phyloP scores from a whole-genome alignment of 2,113 vertebrate genomes.

The Myotis davidii region DNA sequence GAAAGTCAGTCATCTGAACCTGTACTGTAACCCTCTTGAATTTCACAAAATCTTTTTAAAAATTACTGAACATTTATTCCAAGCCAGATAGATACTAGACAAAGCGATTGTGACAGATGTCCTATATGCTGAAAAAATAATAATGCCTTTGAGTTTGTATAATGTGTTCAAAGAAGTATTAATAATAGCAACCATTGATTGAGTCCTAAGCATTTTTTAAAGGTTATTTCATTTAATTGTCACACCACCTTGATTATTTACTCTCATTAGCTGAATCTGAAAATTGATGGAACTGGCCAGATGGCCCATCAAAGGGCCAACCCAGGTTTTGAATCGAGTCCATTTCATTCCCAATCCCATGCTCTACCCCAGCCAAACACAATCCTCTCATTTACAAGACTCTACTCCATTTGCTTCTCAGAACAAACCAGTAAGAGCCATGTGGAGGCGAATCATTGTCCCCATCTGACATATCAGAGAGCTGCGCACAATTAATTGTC shows the following conservation, averaged over 20 bases:
- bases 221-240: neutral
- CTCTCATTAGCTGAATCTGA: neutral
- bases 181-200: neutral
- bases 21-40: neutral
- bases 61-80: neutral
- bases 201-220: neutral
- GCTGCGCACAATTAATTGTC: neutral
- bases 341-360: neutral
- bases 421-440: neutral
- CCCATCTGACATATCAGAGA: neutral
- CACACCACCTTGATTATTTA: neutral
- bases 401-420: neutral
- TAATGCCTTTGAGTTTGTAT: neutral
- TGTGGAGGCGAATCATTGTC: neutral
- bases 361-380: neutral
- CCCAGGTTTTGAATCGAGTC: neutral
- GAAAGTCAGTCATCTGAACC: slow-evolving; percentile 40
- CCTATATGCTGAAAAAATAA: neutral
- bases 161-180: neutral
- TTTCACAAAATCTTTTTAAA: neutral
- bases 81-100: neutral
- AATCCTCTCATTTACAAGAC: neutral
- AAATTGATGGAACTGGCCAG: neutral
- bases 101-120: neutral
- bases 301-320: neutral